Evolutionary conservation across 1,140 invertebrate genomes (phyloP), one percentile per base, ranked within the genome.

Genomic region (Macrostomum lignano): DNA sequence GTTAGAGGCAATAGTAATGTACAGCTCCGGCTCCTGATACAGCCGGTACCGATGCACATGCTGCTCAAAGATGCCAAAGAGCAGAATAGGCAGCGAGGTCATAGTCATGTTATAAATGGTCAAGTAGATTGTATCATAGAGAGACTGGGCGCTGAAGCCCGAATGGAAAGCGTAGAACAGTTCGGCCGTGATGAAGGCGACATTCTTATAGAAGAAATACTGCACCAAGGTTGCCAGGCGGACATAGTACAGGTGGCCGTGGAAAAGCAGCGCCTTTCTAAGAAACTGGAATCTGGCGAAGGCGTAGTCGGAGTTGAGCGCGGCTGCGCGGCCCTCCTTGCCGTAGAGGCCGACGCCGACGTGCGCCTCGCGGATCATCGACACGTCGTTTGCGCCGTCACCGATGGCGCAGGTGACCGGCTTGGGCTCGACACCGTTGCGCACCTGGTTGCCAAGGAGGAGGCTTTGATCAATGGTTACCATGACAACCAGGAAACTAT

Each of bases 181-280:
- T 28, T 53, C 37, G 3, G 44, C 31, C 33, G 51, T 43, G 17
- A 49, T 48, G 31, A 39, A 20, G 15, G 13, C 26, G 1, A 15
- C 25, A 19, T 22, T 15, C 21, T 13, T 36, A 13, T 21, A 31
- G 10, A 35, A 36, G 91, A 88, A 61, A 88, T 91, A 52, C 84
- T 88, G 5, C 81, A 88, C 73, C 70, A 88, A 86, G 40, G 73
- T 66, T 4, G 79, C 68, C 22, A 93, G 63, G 19, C 82, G 65
- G 58, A 84, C 74, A 51, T 93, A 88, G 59, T 74, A 81, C 78
- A 79, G 88, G 53, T 88, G 81, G 1, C 84, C 84, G 53, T 94
- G 84, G 3, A 88, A 69, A 3, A 94, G 59, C 14, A 94, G 54
- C 30, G 91, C 65, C 26, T 71, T 64, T 49, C 78, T 70, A 5